phyloP scores from a whole-genome alignment of 2,113 vertebrate genomes.

The Lycocorax pyrrhopterus region DNA sequence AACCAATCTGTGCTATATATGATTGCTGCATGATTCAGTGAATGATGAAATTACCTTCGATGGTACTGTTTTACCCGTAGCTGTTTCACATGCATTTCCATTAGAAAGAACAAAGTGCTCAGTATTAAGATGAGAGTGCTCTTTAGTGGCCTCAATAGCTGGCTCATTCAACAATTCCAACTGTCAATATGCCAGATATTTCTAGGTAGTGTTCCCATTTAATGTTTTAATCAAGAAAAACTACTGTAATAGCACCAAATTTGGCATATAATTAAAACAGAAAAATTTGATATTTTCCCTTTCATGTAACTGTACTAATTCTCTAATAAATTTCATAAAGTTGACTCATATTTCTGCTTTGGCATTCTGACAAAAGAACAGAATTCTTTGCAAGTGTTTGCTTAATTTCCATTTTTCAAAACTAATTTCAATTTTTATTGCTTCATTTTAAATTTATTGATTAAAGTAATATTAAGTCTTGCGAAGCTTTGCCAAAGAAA shows the following conservation, averaged over 20 bases:
- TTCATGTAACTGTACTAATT: conserved; percentile 51
- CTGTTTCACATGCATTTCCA: neutral
- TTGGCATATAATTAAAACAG: conserved; percentile 58
- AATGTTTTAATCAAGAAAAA: conserved; percentile 61
- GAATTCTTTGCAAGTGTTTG: conserved; percentile 51
- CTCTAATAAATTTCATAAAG: conserved; percentile 64
- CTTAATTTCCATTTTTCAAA: conserved; percentile 62
- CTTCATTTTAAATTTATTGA: conserved; percentile 66
- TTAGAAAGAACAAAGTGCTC: conserved; percentile 28
- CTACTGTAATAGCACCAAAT: conserved; percentile 47
- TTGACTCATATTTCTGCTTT: conserved; percentile 49
- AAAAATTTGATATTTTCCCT: conserved; percentile 46
- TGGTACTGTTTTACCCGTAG: neutral
- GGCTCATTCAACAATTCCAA: conserved; percentile 40
- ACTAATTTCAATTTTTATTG: conserved; percentile 72
- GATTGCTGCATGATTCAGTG: neutral
- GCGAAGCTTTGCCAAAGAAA: conserved; percentile 58
- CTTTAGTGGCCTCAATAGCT: conserved; percentile 25
- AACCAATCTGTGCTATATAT: neutral
- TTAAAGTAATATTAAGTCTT: conserved; percentile 67
- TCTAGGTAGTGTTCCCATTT: conserved; percentile 32
- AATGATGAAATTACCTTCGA: neutral
- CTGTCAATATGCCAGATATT: conserved; percentile 56
- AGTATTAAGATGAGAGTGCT: conserved; percentile 17
- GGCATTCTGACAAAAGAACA: conserved; percentile 62